Base-by-base conservation (phyloP, 2,113 vertebrate species). In the Galemys pyrenaicus region DNA sequence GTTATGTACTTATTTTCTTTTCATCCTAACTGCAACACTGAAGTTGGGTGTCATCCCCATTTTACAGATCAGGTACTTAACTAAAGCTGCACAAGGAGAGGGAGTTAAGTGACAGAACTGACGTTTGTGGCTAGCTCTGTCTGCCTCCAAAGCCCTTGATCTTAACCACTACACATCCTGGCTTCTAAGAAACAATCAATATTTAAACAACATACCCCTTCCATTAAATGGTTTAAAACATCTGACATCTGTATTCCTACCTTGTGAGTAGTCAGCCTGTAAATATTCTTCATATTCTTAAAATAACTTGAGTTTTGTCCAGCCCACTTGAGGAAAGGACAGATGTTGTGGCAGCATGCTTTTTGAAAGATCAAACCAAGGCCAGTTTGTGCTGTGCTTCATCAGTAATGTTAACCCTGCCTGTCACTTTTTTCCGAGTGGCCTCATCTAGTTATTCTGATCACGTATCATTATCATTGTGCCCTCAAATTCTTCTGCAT, bases 391-490 rank as follows among this genome's bases (percentile, higher is more conserved):
- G 37, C 51, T 95, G 16, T 51, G 30, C 22, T 17, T 91, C 60
- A 74, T 95, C 77, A 78, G 56, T 95, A 67, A 84, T 91, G 49
- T 68, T 95, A 78, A 80, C 64, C 75, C 51, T 44, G 58, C 78
- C 81, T 86, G 37, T 71, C 73, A 64, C 41, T 84, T 91, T 58
- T 64, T 91, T 58, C 81, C 77, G 46, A 83, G 78, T 74, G 73
- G 41, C 73, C 68, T 91, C 91, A 87, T 80, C 46, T 89, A 39
- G 41, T 95, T 95, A 96, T 88, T 97, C 86, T 86, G 93, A 92
- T 95, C 91, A 96, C 30, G 2, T 94, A 75, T 92, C 92, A 93
- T 89, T 94, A 83, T 96, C 90, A 90, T 95, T 92, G 78, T 97
- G 86, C 86, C 93, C 94, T 97, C 86, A 91, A 91, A 94, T 19